These are phyloP conservation scores for Eumeta japonica DNA, from an alignment of 1,140 invertebrate genomes.

Conservation along the genomic window DNA sequence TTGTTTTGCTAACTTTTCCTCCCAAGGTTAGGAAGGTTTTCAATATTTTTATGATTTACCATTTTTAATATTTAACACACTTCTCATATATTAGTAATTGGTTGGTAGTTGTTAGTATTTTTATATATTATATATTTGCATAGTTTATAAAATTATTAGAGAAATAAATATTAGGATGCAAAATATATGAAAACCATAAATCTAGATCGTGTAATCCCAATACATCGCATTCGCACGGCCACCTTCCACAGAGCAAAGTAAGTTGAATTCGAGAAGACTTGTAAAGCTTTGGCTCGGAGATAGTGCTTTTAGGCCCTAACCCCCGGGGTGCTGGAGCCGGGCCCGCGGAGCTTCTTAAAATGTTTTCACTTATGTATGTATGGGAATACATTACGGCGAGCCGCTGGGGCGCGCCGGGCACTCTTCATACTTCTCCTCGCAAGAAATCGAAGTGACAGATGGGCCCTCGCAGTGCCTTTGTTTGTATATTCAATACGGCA, in stretches of 20 bases:
- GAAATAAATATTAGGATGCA: too few relatives aligned
- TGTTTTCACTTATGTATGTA: conserved; percentile 56
- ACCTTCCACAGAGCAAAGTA: conserved; percentile 49
- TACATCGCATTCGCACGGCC: conserved; percentile 31
- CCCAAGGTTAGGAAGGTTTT: too few relatives aligned
- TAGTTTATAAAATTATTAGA: too few relatives aligned
- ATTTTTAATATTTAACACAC: too few relatives aligned
- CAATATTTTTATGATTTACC: too few relatives aligned
- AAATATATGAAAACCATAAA: too few relatives aligned
- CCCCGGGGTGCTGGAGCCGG: conserved; percentile 52
- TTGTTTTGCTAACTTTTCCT: too few relatives aligned
- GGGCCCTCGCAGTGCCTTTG: conserved; percentile 47
- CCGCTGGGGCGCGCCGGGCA: conserved; percentile 46
- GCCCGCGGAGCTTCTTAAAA: conserved; percentile 54
- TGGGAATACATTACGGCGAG: conserved; percentile 52
- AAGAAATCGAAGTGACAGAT: conserved; percentile 55
- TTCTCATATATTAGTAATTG: too few relatives aligned
- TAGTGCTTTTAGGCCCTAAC: conserved; percentile 58
- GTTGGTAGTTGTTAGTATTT: too few relatives aligned
- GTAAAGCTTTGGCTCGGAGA: conserved; percentile 55
- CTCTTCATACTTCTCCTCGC: conserved; percentile 37
- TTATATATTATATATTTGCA: too few relatives aligned
- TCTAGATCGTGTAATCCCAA: too few relatives aligned
- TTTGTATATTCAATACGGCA: conserved; percentile 45
- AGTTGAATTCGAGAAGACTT: conserved; percentile 58